A percentile compares a stretch with the other conserved stretches of the same genome.
Evolutionary conservation across 2,113 vertebrate species (phyloP).

Genomic region (Agapornis roseicollis): DNA sequence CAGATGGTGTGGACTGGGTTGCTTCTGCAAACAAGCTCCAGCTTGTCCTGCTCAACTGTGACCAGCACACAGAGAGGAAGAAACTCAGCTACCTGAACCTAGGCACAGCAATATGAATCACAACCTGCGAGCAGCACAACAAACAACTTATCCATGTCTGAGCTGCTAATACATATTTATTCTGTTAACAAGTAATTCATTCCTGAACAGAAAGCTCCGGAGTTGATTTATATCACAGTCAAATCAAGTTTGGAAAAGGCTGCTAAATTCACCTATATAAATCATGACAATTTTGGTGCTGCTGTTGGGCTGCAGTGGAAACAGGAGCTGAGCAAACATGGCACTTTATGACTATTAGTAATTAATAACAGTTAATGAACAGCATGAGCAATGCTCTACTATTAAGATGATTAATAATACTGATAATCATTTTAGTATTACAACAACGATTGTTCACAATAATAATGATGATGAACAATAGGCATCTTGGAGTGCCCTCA

Average conservation of each 20-base stretch:
- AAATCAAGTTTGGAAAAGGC: background rate
- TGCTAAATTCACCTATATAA: background rate
- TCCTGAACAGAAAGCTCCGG: background rate
- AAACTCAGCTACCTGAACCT: background rate
- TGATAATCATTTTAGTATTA: background rate
- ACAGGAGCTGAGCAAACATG: background rate
- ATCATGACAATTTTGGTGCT: background rate
- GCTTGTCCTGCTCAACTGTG: background rate
- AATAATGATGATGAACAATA: fast-evolving
- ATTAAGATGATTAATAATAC: background rate
- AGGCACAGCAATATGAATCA: background rate
- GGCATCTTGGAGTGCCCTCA: background rate
- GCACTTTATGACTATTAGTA: background rate
- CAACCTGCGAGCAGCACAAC: background rate
- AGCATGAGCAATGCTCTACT: background rate
- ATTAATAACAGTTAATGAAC: background rate
- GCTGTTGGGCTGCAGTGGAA: background rate
- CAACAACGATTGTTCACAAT: fast-evolving
- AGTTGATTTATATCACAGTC: conserved; percentile 1
- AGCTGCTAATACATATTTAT: conserved; percentile 26
- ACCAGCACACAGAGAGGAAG: background rate
- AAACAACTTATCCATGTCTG: background rate
- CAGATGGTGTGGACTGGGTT: background rate
- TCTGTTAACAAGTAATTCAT: background rate
- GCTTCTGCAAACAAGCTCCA: background rate